Conservation (phyloP, 2,113 vertebrate species). For the Abramis brama region DNA sequence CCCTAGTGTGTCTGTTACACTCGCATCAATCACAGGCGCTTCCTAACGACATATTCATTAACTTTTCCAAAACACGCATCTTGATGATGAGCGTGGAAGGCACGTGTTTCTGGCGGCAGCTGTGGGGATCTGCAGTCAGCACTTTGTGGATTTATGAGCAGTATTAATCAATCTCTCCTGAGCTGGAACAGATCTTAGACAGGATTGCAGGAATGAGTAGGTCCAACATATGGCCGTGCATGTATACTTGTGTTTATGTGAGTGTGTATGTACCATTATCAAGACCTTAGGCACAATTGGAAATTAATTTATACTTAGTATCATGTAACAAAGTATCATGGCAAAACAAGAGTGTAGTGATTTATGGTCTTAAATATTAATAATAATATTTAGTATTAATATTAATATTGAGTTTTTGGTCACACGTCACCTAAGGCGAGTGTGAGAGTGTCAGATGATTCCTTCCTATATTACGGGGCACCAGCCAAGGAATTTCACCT, state of each 20-base stretch:
- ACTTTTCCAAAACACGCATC: slow-evolving; percentile 72
- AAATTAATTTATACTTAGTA: background rate
- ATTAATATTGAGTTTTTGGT: too few species aligned
- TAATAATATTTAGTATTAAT: too few species aligned
- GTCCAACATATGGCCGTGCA: slow-evolving; percentile 44
- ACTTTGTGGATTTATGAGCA: slow-evolving; percentile 73
- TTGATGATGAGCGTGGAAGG: slow-evolving; percentile 70
- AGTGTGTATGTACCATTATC: slow-evolving; percentile 19
- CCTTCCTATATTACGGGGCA: too few species aligned
- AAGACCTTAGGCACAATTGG: background rate
- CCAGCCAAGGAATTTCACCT: too few species aligned
- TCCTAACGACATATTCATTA: slow-evolving; percentile 81
- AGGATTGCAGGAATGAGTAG: slow-evolving; percentile 53
- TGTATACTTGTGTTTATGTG: background rate
- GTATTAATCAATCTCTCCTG: slow-evolving; percentile 75
- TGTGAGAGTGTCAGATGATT: too few species aligned
- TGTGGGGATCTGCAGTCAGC: slow-evolving; percentile 69
- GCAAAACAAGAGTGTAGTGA: background rate
- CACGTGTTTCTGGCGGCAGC: slow-evolving; percentile 67
- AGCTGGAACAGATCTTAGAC: slow-evolving; percentile 70
- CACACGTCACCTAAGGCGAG: too few species aligned
- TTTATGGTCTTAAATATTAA: too few species aligned
- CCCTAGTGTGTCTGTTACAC: slow-evolving; percentile 65
- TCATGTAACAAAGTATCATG: background rate
- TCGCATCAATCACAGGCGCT: slow-evolving; percentile 73